Evolutionary conservation across 2,113 vertebrate genomes (phyloP), one percentile per base, ranked within the genome.

Genomic region (Tautogolabrus adspersus): DNA sequence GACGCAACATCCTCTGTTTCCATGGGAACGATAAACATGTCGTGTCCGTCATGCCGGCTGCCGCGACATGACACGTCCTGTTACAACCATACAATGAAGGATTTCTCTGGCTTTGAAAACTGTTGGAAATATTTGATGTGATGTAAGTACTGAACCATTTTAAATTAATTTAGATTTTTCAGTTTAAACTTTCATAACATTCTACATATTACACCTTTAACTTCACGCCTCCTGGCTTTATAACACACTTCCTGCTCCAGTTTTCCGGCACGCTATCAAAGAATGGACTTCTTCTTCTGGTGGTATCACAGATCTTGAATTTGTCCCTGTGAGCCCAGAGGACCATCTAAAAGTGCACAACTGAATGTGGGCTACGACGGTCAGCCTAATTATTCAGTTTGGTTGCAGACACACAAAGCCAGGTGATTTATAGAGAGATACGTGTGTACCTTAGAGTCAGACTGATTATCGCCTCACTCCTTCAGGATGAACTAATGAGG

Each of bases 291-390:
- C 42, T 64, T 63, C 16, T 46, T 8, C 37, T 57, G 58, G 9
- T 72, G 72, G 8, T 34, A 12, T 26, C 26, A 26, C 64, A 73
- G n/a, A 9, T 38, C 18, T 23, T 73, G 51, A 37, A 68, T 15
- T 26, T 78, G 10, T 34, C 76, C 82, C 72, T 66, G 71, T 75
- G 72, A 79, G 72, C 72, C 76, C 61, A 52, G 22, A 57, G 66
- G 66, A 79, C 76, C 76, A 58, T 47, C 10, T 51, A 2, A 44
- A 63, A 44, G 0, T 37, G 18, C n/a, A 82, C 23, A 42, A 22
- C 23, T 44, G 15, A 47, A 64, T 13, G 60, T 18, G 30, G 7
- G 23, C 38, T 19, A 26, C 8, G 59, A 51, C 1, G 30, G 46
- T 8, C 13, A 9, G 40, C 16, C 55, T 37, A 62, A 77, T 63